Base-by-base conservation (phyloP, 2,113 vertebrate species). In the Ochotona curzoniae region DNA sequence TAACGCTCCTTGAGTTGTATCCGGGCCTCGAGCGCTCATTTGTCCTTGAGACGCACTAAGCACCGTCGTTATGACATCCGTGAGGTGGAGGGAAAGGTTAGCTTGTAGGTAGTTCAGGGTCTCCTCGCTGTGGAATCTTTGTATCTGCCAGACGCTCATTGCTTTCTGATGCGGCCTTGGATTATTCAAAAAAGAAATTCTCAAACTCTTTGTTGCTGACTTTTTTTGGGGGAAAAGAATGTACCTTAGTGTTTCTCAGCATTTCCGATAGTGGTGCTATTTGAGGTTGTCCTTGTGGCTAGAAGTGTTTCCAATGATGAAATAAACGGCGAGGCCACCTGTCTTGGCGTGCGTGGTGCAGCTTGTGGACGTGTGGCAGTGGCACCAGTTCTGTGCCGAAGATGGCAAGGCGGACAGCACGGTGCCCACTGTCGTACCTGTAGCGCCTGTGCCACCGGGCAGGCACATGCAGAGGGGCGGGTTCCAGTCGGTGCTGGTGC, bases 11-110 rank as follows among this genome's bases (percentile, higher is more conserved):
- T 95, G 97, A 96, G 98, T 98, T 98, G 98, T 98, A 95, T 97
- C 98, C 98, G 96, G 38, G 98, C 97, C 97, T 84, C 49, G 91
- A 96, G 95, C 57, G 97, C 97, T 98, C 98, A 98, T 98, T 98
- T 98, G 98, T 98, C 98, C 98, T 98, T 98, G 98, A 98, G 98
- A 98, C 96, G 97, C 93, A 92, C 96, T 96, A 94, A 98, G 97
- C 95, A 91, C 96, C 96, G 95, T 97, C 98, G 98, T 97, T 98
- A 97, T 97, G 97, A 97, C 98, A 97, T 98, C 96, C 97, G 98
- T 98, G 97, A 97, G 97, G 98, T 97, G 97, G 97, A 98, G 96
- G 97, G 95, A 97, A 97, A 98, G 97, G 98, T 98, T 98, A 98
- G 96, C 96, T 96, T 89, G 96, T 95, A 95, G 96, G 94, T 94